Evolutionary conservation across 2,113 vertebrate genomes (phyloP), one percentile per base, ranked within the genome.

Genomic region (Caloenas nicobarica): DNA sequence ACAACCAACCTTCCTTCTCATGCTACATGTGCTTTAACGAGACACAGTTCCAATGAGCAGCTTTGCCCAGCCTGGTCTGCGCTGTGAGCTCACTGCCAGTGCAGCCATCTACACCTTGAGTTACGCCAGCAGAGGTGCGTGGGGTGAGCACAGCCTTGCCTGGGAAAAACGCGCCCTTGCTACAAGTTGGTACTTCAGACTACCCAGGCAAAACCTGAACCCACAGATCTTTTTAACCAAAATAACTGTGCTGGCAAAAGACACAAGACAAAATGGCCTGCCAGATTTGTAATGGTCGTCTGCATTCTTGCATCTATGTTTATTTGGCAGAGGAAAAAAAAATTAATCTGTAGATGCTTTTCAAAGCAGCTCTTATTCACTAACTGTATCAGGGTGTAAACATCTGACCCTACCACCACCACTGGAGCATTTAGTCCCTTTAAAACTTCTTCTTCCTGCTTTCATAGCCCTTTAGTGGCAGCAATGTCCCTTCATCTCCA

Each of bases 401-500:
- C 3, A 11, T 29, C 10, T 16, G 48, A 44, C 11, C 17, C 31
- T 21, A 25, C 16, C 1, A 42, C 10, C 31, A 33, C 16, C 38
- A 28, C 10, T 8, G 60, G 13, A 65, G 46, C 58, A 80, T 1
- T 42, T 26, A 53, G 44, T 18, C n/a, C 15, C 34, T 34, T 8
- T 0, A 46, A 24, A 90, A 54, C 4, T 22, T 26, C 23, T 76
- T 42, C 54, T n/a, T 53, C 38, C 79, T 42, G 33, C 40, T 33
- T 4, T 0, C 40, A 17, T 4, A 0, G n/a, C 22, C 22, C 48
- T 44, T 2, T 0, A 12, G 50, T 1, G 4, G 18, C 31, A 81
- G 34, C 40, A 26, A 2, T 57, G 36, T 38, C 36, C 56, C 25
- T 2, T 17, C 31, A 34, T 6, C n/a, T 46, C 38, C n/a, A 15